Conservation (phyloP, 1,140 invertebrate species). For the Bombus picipes region DNA sequence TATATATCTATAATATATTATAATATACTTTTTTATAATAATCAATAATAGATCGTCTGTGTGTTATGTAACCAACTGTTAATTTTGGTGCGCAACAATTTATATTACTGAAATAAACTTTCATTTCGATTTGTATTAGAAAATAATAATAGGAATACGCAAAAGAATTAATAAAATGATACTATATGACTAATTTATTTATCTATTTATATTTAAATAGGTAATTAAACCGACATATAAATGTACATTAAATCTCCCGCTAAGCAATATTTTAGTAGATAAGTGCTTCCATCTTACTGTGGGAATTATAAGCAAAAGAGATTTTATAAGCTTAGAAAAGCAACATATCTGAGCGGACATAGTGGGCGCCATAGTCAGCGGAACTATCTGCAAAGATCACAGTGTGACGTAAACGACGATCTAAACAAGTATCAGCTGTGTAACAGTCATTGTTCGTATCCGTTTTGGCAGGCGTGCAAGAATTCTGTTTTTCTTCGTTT, state of each 20-base stretch:
- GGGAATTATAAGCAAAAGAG: slow-evolving; percentile 37
- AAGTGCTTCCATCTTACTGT: slow-evolving; percentile 27
- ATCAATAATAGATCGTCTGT: neutral
- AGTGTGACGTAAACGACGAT: slow-evolving; percentile 80
- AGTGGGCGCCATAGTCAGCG: slow-evolving; percentile 62
- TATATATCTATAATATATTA: neutral
- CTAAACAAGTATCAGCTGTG: slow-evolving; percentile 83
- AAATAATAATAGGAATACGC: neutral
- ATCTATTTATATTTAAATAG: neutral
- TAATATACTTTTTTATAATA: neutral
- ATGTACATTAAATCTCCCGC: slow-evolving; percentile 21
- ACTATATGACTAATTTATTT: neutral
- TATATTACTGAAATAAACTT: neutral
- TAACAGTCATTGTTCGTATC: slow-evolving; percentile 79
- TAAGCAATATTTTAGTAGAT: neutral
- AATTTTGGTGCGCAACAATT: neutral
- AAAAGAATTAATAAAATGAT: neutral
- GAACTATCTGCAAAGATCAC: slow-evolving; percentile 67
- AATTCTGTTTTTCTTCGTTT: slow-evolving; percentile 64
- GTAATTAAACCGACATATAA: neutral
- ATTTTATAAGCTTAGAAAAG: slow-evolving; percentile 31
- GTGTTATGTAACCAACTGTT: neutral
- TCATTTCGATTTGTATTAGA: too few relatives aligned
- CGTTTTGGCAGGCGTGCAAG: slow-evolving; percentile 70
- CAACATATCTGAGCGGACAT: slow-evolving; percentile 54